These are phyloP conservation scores for Babylonia areolata DNA, from an alignment of 1,140 invertebrate species.

Conservation along the genomic window DNA sequence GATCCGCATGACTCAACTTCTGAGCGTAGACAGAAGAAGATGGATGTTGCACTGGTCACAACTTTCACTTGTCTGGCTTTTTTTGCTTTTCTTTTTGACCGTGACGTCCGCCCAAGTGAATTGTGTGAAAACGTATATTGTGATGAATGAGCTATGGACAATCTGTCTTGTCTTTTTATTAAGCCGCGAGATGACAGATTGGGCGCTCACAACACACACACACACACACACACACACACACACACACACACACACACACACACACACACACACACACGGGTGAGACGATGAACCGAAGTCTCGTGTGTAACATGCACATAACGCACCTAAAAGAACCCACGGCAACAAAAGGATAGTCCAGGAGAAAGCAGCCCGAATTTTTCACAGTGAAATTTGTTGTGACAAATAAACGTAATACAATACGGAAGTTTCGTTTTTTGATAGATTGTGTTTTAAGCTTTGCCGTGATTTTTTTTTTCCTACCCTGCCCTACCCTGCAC, in stretches of 20 bases:
- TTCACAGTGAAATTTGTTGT: too few relatives aligned
- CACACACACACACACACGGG: neutral
- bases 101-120: neutral
- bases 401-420: neutral
- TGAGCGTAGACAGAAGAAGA: neutral
- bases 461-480: too few relatives aligned
- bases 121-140: neutral
- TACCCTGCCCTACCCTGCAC: too few relatives aligned
- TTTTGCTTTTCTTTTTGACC: neutral
- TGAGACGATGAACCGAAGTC: neutral
- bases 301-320: neutral
- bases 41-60: neutral
- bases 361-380: too few relatives aligned
- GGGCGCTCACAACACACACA: neutral
- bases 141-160: neutral
- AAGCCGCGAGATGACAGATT: neutral
- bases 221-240: slow-evolving; percentile 4
- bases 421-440: too few relatives aligned
- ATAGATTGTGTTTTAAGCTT: too few relatives aligned
- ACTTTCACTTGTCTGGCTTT: neutral
- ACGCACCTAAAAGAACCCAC: too few relatives aligned
- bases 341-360: too few relatives aligned
- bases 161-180: neutral
- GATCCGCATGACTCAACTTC: neutral
- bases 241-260: neutral